Conservation (phyloP, 2,888 invertebrate genomes). For the Tipula unca region DNA sequence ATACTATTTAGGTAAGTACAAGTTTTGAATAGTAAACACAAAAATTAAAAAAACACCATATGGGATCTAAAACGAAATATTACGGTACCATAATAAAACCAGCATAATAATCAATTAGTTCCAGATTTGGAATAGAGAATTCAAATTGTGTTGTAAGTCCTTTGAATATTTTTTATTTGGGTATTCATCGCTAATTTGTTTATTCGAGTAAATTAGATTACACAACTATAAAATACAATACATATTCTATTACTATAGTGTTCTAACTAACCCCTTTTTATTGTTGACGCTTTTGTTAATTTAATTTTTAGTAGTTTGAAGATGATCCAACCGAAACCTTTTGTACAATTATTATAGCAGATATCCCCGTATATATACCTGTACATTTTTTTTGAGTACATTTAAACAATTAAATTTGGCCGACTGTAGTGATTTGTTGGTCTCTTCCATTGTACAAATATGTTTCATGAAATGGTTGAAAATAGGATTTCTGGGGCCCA, state of each 20-base stretch:
- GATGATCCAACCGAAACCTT: neutral
- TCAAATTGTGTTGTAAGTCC: neutral
- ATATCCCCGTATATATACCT: neutral
- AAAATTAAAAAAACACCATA: neutral
- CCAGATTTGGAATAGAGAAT: neutral
- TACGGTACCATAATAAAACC: neutral
- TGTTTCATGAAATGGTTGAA: no score
- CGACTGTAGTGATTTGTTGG: neutral
- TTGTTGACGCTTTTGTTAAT: neutral
- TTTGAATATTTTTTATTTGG: neutral
- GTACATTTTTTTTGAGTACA: neutral
- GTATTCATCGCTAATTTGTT: conserved; percentile 2
- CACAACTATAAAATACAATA: neutral
- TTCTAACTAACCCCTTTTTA: neutral
- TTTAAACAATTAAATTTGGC: neutral
- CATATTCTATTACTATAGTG: neutral
- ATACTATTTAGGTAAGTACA: neutral
- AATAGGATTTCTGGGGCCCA: no score
- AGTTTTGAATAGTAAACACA: neutral
- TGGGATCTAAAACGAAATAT: neutral
- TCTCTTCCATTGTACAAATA: no score
- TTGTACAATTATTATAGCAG: neutral
- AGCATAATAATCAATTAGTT: neutral
- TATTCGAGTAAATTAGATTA: conserved; percentile 8
- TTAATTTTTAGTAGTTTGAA: neutral